Base-by-base conservation (phyloP, 2,797 vertebrate species). In the Hipposideros larvatus region DNA sequence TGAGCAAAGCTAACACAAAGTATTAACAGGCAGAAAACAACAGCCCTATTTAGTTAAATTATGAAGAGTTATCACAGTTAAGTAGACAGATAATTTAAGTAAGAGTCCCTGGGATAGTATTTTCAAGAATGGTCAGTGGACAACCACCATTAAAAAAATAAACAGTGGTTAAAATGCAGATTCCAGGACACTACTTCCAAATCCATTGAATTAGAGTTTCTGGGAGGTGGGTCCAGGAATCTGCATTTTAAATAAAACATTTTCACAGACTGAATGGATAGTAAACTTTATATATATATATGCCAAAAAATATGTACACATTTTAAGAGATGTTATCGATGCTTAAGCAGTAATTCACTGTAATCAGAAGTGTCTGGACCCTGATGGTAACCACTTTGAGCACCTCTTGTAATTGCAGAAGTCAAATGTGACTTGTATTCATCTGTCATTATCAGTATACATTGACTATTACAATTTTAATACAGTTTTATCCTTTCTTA, bases 71-170 rank as follows among this genome's bases (percentile, higher is more conserved):
- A 15, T 28, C 28, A 65, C 0, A 48, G 34, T 43, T 46, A 70
- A 59, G 15, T 65, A 89, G 34, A 51, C 26, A 86, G 61, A 65
- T 51, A 90, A 94, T 91, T 87, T 71, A 74, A 82, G 43, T 73
- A 95, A 46, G 28, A 71, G 16, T 7, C 78, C 6, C 22, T 51
- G 11, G 19, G n/a, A 41, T 5, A 74, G 66, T 80, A n/a, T 61
- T 89, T n/a, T 94, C 37, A 43, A 87, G 37, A 89, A 65, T 37
- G 34, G 21, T 65, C 71, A 73, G 66, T 71, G 34, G 43, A 55
- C 7, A 21, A 74, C 21, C 24, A 61, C 9, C 41, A 37, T 59
- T 93, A 79, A 80, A 77, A 95, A 65, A 86, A 41, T 15, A 31
- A 61, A 57, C 24, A 41, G 51, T 16, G 11, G 9, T 92, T 82